Evolutionary conservation across 2,113 vertebrate genomes (phyloP).

Genomic region (Lycocorax pyrrhopterus): DNA sequence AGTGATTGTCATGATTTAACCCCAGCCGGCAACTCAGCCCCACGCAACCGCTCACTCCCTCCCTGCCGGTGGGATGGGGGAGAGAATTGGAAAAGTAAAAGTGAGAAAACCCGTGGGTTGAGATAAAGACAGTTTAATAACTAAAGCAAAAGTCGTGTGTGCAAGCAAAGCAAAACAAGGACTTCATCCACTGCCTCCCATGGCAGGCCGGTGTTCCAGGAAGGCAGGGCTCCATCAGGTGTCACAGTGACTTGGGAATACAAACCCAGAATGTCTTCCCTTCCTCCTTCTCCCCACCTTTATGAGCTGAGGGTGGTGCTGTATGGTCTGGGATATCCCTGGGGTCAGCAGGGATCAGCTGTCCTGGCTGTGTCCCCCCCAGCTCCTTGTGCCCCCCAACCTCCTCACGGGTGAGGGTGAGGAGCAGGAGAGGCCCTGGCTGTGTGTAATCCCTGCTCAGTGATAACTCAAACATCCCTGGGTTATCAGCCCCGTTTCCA

Average conservation of each 20-base stretch:
- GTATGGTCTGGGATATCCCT: background rate
- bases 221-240: background rate
- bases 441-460: background rate
- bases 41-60: background rate
- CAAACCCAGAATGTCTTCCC: background rate
- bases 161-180: background rate
- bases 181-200: background rate
- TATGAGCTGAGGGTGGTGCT: background rate
- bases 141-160: background rate
- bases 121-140: background rate
- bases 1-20: background rate
- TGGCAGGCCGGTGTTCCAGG: background rate
- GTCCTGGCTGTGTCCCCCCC: background rate
- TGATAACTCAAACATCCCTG: background rate
- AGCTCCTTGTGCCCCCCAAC: background rate
- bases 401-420: background rate
- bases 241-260: background rate
- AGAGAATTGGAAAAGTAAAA: background rate
- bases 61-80: background rate
- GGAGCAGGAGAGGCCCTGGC: background rate
- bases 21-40: background rate
- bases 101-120: background rate
- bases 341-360: background rate
- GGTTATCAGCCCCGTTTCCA: background rate
- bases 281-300: background rate